A percentile compares a stretch with the other conserved stretches of the same genome.
Evolutionary conservation across 1,140 invertebrate genomes (phyloP).

Genomic region (Physella acuta): DNA sequence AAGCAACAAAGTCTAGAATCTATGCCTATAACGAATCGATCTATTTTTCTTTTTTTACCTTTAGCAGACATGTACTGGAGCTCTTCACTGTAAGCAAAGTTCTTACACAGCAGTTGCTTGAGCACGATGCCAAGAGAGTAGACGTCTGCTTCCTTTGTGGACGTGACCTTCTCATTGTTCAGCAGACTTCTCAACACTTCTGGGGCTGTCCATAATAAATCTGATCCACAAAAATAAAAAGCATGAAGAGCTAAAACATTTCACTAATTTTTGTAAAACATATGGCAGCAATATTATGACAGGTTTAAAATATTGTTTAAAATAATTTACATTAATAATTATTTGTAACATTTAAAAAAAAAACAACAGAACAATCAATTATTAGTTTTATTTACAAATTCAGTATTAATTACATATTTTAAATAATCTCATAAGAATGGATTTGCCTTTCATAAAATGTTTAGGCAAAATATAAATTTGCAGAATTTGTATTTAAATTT

Average conservation of each 20-base stretch:
- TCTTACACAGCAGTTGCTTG: constrained; percentile 49
- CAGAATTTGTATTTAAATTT: too few relatives aligned
- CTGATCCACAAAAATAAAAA: constrained; percentile 24
- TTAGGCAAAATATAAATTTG: too few relatives aligned
- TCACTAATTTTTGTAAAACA: too few relatives aligned
- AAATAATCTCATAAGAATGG: too few relatives aligned
- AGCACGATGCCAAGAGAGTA: constrained; percentile 94
- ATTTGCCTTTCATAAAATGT: too few relatives aligned
- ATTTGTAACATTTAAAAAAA: too few relatives aligned
- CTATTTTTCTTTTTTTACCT: too few relatives aligned
- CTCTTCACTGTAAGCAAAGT: constrained; percentile 39
- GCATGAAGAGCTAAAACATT: not conserved
- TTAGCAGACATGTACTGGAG: constrained; percentile 20
- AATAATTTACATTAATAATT: not conserved
- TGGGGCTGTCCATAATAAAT: constrained; percentile 87
- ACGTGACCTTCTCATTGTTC: constrained; percentile 57
- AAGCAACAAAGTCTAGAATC: too few relatives aligned
- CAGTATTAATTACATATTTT: too few relatives aligned
- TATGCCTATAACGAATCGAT: too few relatives aligned
- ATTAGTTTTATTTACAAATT: too few relatives aligned
- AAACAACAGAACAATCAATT: too few relatives aligned
- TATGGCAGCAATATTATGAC: constrained; percentile 1
- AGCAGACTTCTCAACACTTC: constrained; percentile 76
- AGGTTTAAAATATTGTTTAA: not conserved
- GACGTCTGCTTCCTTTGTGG: constrained; percentile 83